Evolutionary conservation across 2,113 vertebrate species (phyloP).

Genomic region (Mus spicilegus): DNA sequence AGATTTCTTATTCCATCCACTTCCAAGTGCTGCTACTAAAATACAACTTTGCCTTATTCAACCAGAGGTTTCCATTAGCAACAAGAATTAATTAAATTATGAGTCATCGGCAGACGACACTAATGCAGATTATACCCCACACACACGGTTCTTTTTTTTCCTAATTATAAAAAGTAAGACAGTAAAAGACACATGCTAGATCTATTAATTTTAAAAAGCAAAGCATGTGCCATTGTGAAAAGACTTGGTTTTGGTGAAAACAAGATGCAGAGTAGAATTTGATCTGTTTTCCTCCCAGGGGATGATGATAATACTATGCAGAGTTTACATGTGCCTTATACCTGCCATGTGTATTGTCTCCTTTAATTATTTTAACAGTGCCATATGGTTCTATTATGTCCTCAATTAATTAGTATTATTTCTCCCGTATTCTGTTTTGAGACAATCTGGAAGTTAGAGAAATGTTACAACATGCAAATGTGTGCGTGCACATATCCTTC

Average conservation of each 20-base stretch:
- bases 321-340: not conserved
- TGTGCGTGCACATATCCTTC: not conserved
- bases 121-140: constrained; percentile 60
- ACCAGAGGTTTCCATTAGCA: constrained; percentile 83
- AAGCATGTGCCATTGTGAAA: constrained; percentile 49
- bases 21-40: constrained; percentile 76
- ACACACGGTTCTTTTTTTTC: constrained; percentile 61
- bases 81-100: constrained; percentile 84
- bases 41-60: constrained; percentile 73
- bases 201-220: constrained; percentile 62
- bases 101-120: constrained; percentile 79
- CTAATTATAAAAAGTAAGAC: constrained; percentile 74
- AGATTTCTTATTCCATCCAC: constrained; percentile 57
- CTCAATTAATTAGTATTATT: constrained; percentile 33
- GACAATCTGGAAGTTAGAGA: constrained; percentile 28
- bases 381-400: not conserved
- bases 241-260: constrained; percentile 43
- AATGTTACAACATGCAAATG: not conserved
- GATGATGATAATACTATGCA: not conserved
- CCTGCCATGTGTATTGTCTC: not conserved
- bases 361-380: not conserved
- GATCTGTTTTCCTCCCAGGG: not conserved
- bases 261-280: constrained; percentile 16
- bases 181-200: constrained; percentile 63
- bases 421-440: not conserved